Evolutionary conservation across 2,797 vertebrate genomes (phyloP).

Genomic region (Onychomys leucogaster): DNA sequence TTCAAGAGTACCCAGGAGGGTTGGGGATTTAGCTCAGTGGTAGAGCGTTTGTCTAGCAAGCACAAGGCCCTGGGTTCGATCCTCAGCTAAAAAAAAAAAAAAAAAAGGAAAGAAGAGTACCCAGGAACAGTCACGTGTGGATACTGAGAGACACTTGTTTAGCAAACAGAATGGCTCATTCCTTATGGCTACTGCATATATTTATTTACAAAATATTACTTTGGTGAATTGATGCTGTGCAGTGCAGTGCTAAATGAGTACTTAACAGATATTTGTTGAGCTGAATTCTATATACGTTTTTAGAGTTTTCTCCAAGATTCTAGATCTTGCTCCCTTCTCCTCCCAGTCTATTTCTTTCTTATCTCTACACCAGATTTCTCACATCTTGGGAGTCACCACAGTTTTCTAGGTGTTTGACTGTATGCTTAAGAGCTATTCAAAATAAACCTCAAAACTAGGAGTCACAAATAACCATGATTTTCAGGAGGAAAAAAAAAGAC

Average conservation of each 20-base stretch:
- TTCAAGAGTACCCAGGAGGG: not conserved
- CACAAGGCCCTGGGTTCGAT: too few relatives aligned
- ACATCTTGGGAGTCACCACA: not conserved
- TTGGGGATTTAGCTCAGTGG: too few relatives aligned
- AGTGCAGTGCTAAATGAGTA: not conserved
- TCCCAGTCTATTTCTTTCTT: not conserved
- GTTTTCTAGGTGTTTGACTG: not conserved
- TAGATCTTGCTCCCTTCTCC: not conserved
- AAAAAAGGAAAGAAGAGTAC: too few relatives aligned
- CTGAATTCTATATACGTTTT: not conserved
- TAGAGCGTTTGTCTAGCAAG: too few relatives aligned
- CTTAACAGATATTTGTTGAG: not conserved
- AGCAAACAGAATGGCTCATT: not conserved
- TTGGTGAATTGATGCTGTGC: not conserved
- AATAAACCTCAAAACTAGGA: not conserved
- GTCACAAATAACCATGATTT: not conserved
- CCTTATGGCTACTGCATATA: not conserved
- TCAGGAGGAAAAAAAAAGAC: not conserved
- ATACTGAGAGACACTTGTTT: not conserved
- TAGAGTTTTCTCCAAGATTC: slow-evolving; percentile 7
- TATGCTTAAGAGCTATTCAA: not conserved
- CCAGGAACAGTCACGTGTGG: not conserved
- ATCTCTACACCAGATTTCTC: not conserved
- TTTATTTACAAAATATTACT: not conserved
- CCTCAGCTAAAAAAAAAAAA: too few relatives aligned